Base-by-base conservation (phyloP, 1,140 invertebrate species). In the Antheraea pernyi region DNA sequence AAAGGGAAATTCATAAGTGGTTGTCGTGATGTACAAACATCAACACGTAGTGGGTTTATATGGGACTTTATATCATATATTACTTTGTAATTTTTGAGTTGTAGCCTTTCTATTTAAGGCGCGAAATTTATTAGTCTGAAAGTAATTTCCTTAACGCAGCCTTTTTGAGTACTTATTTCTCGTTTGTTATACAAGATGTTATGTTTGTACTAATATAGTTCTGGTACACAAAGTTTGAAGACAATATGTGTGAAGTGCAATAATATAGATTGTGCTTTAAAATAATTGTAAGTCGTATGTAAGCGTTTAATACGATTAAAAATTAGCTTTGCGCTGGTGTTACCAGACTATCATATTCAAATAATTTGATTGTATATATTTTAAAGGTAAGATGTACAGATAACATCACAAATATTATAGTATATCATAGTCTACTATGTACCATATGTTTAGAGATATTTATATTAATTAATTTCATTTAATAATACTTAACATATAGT, bases 231-330 rank as follows among this genome's bases (percentile, higher is more conserved):
- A 64, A 75, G 59, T 72, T 75, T 65, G 64, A 85, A 85, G 86
- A 91, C 86, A 89, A 90, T 67, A 61, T 85, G 68, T 82, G 70
- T 78, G 77, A 85, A 89, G 85, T 89, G 84, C 86, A 91, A 89
- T 88, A 89, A 88, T 10, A 65, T 78, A 73, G 76, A 83, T 89
- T 91, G 86, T 91, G 82, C 88, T 91, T 81, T 83, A 86, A 76
- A 58, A 39, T 75, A 75, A 53, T 53, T 53, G 59, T 82, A 79
- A 78, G 71, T 72, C 64, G 69, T 77, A 70, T 71, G 77, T n/a
- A n/a, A n/a, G n/a, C 73, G 69, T 76, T 61, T 61, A 61, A 53
- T 16, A 10, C 46, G 46, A 53, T 53, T 53, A 11, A 53, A 53
- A 53, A 53, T 53, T 53, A 74, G 78, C 75, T 78, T 84, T 67